Percentiles rank a stretch among this genome's conserved stretches.
Evolutionary conservation across 2,797 vertebrate genomes (phyloP).

Genomic region (Acrossocheilus wenchowensis): DNA sequence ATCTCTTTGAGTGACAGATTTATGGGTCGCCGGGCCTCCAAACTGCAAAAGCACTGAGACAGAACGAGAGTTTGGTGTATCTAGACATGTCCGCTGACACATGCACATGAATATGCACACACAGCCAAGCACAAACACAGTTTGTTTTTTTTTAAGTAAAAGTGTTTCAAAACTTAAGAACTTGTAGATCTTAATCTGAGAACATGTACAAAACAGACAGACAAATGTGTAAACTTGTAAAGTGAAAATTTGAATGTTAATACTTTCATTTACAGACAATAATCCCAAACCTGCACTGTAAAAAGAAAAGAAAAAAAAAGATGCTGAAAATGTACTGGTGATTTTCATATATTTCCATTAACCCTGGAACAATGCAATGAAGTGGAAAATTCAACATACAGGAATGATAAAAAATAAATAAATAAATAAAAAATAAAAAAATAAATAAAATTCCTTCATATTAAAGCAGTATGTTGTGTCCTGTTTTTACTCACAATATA

Average conservation of each 20-base stretch:
- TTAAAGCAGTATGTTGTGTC: background rate
- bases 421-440: no score
- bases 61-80: background rate
- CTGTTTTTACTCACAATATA: background rate
- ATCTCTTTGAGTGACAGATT: conserved; percentile 18
- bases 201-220: background rate
- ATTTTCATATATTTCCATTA: background rate
- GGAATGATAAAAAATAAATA: no score
- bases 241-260: background rate
- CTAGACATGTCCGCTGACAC: background rate
- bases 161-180: background rate
- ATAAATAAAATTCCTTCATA: background rate
- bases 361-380: background rate
- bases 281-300: background rate
- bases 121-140: background rate
- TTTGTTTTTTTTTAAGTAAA: conserved; percentile 54
- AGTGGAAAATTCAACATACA: background rate
- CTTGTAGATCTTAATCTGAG: background rate
- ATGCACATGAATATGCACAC: background rate
- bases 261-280: background rate
- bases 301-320: no score
- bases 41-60: conserved; percentile 1
- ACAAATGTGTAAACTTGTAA: background rate
- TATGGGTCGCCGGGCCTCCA: conserved; percentile 4
- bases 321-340: background rate